Evolutionary conservation across 2,888 invertebrate species (phyloP), one percentile per base, ranked within the genome.

Genomic region (Sabatieria punctata): DNA sequence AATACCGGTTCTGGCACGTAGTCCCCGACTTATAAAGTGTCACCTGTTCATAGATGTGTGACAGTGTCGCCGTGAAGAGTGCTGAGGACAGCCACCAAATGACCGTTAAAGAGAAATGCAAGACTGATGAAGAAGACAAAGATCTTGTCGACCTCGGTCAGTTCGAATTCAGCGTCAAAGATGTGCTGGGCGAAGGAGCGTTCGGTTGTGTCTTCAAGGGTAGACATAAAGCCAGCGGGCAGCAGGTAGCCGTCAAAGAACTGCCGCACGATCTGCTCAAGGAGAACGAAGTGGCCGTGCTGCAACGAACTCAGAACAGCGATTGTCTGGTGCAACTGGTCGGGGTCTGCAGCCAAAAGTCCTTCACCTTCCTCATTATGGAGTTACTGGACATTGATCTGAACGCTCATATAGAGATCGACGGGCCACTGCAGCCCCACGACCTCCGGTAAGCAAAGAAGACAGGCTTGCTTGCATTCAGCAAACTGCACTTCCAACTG

Each of bases 181-280:
- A n/a, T n/a, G n/a, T n/a, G n/a, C n/a, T 41, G 23, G 41, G 41
- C 19, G 22, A 41, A 41, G 41, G 41, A 15, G 41, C 41, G 21
- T 41, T 22, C 24, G 41, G 41, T 11, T 6, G 6, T 6, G 41
- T 41, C 4, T 41, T 22, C 24, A 19, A 23, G 21, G 41, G 41
- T 13, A 19, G 23, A 11, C 8, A 38, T n/a, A 8, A 8, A 18
- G 11, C 11, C 18, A 21, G 8, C 8, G 24, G 6, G 21, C 15
- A 21, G 15, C 8, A 4, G n/a, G 41, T 41, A 23, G 41, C 41
- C 21, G n/a, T 41, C 21, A 41, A 41, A 23, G 8, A 6, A 4
- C 11, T 41, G 13, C 8, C 8, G 23, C 15, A 4, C 8, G 21
- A 41, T 11, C 8, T 8, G 4, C 15, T 41, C 22, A 41, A 41